These are phyloP conservation scores for Dipodomys ordii DNA, from an alignment of 2,113 vertebrate species.

Conservation along the genomic window DNA sequence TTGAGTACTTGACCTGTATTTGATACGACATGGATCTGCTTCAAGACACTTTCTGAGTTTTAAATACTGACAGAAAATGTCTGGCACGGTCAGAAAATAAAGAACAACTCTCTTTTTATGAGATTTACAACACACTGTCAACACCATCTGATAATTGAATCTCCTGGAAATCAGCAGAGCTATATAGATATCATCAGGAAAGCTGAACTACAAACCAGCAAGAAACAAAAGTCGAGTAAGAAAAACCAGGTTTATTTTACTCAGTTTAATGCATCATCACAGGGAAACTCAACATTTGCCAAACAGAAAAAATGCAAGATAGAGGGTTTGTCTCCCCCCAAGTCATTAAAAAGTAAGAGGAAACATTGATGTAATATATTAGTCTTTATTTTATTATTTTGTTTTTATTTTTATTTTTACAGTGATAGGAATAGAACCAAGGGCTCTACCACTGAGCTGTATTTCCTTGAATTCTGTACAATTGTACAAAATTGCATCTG, in stretches of 20 bases:
- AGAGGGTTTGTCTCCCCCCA: background rate
- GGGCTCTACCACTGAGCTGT: no score
- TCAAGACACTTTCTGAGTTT: background rate
- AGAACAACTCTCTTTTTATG: background rate
- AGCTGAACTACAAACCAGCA: background rate
- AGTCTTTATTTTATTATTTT: background rate
- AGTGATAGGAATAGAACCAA: background rate
- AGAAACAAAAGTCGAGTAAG: background rate
- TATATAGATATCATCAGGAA: slow-evolving; percentile 1
- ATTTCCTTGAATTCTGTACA: background rate
- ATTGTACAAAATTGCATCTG: background rate
- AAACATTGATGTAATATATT: background rate
- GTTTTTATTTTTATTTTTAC: background rate
- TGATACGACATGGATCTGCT: background rate
- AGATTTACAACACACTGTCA: slow-evolving; percentile 56
- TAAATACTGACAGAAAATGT: slow-evolving; percentile 44
- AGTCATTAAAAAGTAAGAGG: background rate
- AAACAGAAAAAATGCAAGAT: background rate
- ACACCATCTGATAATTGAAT: slow-evolving; percentile 10
- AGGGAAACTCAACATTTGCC: slow-evolving; percentile 26
- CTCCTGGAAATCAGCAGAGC: slow-evolving; percentile 49
- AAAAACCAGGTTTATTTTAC: background rate
- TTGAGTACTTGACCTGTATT: slow-evolving; percentile 35
- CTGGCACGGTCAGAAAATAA: background rate
- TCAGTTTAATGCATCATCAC: background rate